phyloP scores from a whole-genome alignment of 2,888 invertebrate species.

The Melangyna quadrimaculata region DNA sequence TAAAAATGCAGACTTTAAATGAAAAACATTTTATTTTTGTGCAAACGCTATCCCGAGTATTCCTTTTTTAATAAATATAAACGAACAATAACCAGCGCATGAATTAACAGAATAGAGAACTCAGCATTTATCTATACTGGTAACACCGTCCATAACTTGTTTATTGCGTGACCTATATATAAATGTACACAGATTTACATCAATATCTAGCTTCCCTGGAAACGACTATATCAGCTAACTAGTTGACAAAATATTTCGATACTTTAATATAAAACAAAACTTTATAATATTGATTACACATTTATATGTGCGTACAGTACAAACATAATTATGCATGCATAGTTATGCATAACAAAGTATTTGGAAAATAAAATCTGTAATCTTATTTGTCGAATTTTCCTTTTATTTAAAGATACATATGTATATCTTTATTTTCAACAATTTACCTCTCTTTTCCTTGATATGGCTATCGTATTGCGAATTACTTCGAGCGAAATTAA shows the following conservation, averaged over 20 bases:
- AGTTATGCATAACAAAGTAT: background rate
- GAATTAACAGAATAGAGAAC: background rate
- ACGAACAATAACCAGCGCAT: slow-evolving; percentile 19
- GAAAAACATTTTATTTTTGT: no score
- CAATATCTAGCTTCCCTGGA: slow-evolving; percentile 17
- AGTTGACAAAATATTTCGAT: slow-evolving; percentile 9
- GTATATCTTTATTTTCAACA: background rate
- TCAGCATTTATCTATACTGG: background rate
- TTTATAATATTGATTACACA: slow-evolving; percentile 38
- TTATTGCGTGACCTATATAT: slow-evolving; percentile 28
- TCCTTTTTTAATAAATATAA: background rate
- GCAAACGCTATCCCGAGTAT: background rate
- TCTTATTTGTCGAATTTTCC: background rate
- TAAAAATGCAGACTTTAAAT: no score
- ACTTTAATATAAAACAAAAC: background rate
- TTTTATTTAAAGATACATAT: no score
- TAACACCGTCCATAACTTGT: background rate
- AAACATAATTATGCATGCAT: background rate
- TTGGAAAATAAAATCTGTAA: background rate
- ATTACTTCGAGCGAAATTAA: slow-evolving; percentile 89
- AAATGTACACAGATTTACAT: background rate
- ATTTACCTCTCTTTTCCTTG: slow-evolving; percentile 90
- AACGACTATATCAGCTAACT: background rate
- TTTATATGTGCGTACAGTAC: background rate
- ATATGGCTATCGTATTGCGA: slow-evolving; percentile 94